Evolutionary conservation across 2,113 vertebrate genomes (phyloP).

Genomic region (Muntiacus reevesi): DNA sequence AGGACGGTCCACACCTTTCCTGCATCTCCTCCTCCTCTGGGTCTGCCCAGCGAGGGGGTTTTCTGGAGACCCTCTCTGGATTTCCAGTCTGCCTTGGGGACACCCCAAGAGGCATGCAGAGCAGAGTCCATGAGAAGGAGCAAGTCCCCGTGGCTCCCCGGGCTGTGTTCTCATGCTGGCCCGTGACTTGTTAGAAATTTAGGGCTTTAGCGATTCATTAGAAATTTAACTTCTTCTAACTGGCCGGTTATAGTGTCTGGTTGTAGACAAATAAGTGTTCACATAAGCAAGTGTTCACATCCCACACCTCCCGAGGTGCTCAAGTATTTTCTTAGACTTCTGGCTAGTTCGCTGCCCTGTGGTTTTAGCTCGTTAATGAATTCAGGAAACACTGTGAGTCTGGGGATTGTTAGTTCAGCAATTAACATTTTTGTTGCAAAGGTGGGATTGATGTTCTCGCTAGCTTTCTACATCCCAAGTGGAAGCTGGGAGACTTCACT

Average conservation of each 20-base stretch:
- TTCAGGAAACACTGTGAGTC: not conserved
- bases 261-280: not conserved
- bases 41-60: not conserved
- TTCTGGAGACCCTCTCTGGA: not conserved
- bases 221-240: not conserved
- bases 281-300: not conserved
- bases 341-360: not conserved
- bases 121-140: too few relatives aligned
- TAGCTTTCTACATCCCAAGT: not conserved
- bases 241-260: too few relatives aligned
- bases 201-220: not conserved
- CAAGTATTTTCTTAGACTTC: not conserved
- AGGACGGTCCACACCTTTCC: not conserved
- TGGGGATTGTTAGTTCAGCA: not conserved
- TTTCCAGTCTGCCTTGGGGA: not conserved
- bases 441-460: not conserved
- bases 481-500: not conserved
- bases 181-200: not conserved
- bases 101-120: not conserved
- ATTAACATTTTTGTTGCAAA: not conserved
- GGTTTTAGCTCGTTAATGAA: not conserved
- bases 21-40: not conserved
- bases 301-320: fast-evolving
- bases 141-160: not conserved
- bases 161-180: not conserved